A percentile compares a stretch with the other conserved stretches of the same genome.
phyloP scores from a whole-genome alignment of 2,888 invertebrate species.

The Amiota minor region DNA sequence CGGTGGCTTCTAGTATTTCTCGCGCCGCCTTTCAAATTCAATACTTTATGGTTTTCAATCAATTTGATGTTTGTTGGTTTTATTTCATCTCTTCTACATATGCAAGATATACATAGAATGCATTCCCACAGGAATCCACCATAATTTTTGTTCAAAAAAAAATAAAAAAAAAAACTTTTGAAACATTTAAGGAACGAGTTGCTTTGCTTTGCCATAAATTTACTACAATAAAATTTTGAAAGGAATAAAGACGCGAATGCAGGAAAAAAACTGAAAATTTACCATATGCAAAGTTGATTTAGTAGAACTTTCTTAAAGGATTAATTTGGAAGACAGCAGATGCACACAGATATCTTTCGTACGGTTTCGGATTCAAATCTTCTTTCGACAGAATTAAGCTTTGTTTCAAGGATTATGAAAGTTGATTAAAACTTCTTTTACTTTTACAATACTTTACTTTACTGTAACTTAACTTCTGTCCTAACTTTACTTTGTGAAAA shows the following conservation, averaged over 20 bases:
- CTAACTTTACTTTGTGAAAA: slow-evolving; percentile 6
- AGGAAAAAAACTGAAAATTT: not conserved
- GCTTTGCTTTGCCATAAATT: not conserved
- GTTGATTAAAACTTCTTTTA: slow-evolving; percentile 25
- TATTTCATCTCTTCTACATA: not conserved
- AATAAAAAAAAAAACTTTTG: not conserved
- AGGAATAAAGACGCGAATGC: not conserved
- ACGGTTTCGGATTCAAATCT: slow-evolving; percentile 15
- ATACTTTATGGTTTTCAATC: slow-evolving; percentile 66
- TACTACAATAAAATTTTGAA: not conserved
- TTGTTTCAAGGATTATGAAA: slow-evolving; percentile 51
- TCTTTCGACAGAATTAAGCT: slow-evolving; percentile 33
- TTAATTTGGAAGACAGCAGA: slow-evolving; percentile 56
- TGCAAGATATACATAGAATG: slow-evolving; percentile 46
- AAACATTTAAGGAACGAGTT: not conserved
- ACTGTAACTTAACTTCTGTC: not conserved
- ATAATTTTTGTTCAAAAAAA: not conserved
- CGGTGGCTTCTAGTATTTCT: slow-evolving; percentile 2
- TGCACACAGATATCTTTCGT: slow-evolving; percentile 37
- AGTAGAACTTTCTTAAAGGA: slow-evolving; percentile 48
- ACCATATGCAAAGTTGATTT: not conserved
- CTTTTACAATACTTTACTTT: slow-evolving; percentile 24
- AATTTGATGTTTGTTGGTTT: slow-evolving; percentile 50
- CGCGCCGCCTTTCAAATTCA: slow-evolving; percentile 57
- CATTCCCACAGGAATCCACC: slow-evolving; percentile 22